phyloP scores from a whole-genome alignment of 2,797 vertebrate genomes.

The Enteromius trimaculatus region DNA sequence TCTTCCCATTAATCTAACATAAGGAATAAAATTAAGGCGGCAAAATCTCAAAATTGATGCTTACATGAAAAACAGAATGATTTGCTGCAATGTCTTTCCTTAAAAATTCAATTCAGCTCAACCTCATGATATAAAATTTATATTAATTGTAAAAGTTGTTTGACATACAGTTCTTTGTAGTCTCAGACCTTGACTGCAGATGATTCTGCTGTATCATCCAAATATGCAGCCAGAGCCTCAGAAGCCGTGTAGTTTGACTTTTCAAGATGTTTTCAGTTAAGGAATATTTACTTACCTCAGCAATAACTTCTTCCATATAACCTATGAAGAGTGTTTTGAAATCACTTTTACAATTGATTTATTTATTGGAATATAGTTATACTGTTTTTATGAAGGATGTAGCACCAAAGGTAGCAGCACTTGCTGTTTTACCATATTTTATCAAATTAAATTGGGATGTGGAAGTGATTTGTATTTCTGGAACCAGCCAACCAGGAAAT shows the following conservation, averaged over 20 bases:
- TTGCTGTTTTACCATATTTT: slow-evolving; percentile 9
- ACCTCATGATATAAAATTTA: neutral
- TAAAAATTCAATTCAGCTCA: too few relatives aligned
- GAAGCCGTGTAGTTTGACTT: neutral
- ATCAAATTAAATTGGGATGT: slow-evolving; percentile 4
- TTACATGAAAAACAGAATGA: neutral
- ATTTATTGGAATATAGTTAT: neutral
- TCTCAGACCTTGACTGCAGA: slow-evolving; percentile 48
- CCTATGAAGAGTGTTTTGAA: neutral
- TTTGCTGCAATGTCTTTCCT: neutral
- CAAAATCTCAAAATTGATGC: neutral
- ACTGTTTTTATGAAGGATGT: neutral
- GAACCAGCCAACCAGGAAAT: slow-evolving; percentile 46
- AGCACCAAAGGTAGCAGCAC: neutral
- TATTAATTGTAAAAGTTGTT: neutral
- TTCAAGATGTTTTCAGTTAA: slow-evolving; percentile 9
- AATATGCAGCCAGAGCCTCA: slow-evolving; percentile 61
- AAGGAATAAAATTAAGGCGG: neutral
- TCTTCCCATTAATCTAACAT: neutral
- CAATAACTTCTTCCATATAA: neutral
- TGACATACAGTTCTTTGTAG: neutral
- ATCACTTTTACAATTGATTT: neutral
- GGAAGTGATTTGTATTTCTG: slow-evolving; percentile 24
- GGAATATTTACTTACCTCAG: neutral
- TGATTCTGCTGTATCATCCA: slow-evolving; percentile 63